phyloP scores from a whole-genome alignment of 2,797 vertebrate species.

The Nyctalus aviator region DNA sequence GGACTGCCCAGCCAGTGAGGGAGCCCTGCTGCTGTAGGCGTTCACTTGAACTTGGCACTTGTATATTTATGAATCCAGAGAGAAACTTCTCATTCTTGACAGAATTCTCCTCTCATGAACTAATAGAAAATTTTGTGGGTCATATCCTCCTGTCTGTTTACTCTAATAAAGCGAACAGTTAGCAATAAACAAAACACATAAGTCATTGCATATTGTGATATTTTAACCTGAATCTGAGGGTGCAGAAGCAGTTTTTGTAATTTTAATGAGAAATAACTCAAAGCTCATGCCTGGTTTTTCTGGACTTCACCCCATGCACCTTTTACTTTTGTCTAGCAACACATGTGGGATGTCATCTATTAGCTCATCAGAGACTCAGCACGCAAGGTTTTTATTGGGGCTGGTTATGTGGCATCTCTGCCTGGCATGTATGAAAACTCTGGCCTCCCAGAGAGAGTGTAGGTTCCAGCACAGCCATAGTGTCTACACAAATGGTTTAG shows the following conservation, averaged over 20 bases:
- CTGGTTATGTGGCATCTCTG: neutral
- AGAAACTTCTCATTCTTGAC: neutral
- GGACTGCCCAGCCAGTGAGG: rapidly evolving
- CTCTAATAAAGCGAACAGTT: neutral
- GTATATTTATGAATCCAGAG: neutral
- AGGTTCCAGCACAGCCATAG: neutral
- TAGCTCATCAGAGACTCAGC: neutral
- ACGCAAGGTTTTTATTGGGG: neutral
- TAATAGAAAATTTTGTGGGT: neutral
- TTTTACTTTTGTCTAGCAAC: neutral
- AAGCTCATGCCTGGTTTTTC: neutral
- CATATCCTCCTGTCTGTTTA: neutral
- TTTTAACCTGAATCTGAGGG: neutral
- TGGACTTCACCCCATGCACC: rapidly evolving
- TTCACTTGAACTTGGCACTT: neutral
- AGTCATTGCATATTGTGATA: neutral
- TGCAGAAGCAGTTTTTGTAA: neutral
- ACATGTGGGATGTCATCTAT: neutral
- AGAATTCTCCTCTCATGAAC: neutral
- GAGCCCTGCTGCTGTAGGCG: neutral
- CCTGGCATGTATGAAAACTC: neutral
- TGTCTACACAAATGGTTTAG: neutral
- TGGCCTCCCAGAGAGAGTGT: neutral
- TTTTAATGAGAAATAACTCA: neutral
- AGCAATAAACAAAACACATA: too few relatives aligned